These are phyloP conservation scores for Brachypodius melanocephalos DNA, from an alignment of 2,113 vertebrate genomes.

Conservation along the genomic window DNA sequence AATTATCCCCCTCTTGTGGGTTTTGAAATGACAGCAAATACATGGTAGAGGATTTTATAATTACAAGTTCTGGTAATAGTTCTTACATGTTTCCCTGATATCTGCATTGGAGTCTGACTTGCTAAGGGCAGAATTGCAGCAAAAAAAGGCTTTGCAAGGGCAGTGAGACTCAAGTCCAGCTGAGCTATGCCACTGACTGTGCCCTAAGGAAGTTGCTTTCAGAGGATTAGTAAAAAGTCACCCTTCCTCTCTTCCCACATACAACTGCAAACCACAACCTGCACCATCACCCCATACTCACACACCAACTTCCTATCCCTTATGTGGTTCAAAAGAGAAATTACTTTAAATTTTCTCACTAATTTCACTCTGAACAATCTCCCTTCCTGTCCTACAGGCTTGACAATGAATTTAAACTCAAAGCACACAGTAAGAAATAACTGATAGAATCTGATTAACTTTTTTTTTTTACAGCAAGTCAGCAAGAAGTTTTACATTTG, in stretches of 20 bases:
- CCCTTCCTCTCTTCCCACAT: not conserved
- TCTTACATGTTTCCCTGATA: not conserved
- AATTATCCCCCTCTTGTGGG: not conserved
- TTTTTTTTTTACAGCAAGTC: not conserved
- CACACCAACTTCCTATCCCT: not conserved
- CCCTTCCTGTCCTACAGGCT: not conserved
- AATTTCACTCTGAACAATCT: not conserved
- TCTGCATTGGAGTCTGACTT: not conserved
- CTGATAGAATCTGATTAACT: not conserved
- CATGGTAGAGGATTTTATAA: not conserved
- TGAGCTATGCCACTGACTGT: not conserved
- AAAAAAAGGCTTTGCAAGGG: not conserved
- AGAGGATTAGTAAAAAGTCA: not conserved
- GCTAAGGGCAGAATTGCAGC: not conserved
- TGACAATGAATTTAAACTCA: not conserved
- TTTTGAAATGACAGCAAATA: not conserved
- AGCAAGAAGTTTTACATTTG: not conserved
- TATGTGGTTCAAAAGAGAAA: not conserved
- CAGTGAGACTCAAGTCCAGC: not conserved
- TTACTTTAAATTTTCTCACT: not conserved
- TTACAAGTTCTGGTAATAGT: not conserved
- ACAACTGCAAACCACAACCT: not conserved
- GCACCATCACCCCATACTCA: not conserved
- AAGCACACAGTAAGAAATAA: not conserved
- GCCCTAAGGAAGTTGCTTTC: not conserved